These are phyloP conservation scores for Acomys russatus DNA, from an alignment of 2,797 vertebrate species.

Conservation along the genomic window DNA sequence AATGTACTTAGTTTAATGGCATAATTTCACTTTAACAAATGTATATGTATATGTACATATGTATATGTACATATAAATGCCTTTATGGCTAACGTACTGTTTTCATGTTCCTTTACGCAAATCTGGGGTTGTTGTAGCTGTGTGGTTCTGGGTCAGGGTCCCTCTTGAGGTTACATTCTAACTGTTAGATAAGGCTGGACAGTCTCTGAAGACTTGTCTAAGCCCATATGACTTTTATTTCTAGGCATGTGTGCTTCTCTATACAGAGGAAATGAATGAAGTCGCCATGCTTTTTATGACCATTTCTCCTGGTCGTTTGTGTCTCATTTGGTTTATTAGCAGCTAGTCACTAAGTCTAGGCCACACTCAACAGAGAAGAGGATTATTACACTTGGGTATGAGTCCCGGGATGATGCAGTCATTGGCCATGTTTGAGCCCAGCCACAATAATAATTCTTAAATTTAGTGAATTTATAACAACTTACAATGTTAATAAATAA, in stretches of 20 bases:
- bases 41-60: background rate
- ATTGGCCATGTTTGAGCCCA: conserved; percentile 36
- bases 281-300: conserved; percentile 63
- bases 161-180: background rate
- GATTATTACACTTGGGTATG: conserved; percentile 31
- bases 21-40: conserved; percentile 59
- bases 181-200: background rate
- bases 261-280: conserved; percentile 61
- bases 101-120: conserved; percentile 6
- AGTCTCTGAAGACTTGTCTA: conserved; percentile 55
- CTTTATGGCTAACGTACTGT: conserved; percentile 31
- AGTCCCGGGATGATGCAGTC: conserved; percentile 49
- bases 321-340: conserved; percentile 48
- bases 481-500: conserved; percentile 30
- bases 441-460: conserved; percentile 61
- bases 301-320: conserved; percentile 33
- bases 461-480: conserved; percentile 58
- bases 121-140: conserved; percentile 6
- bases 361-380: conserved; percentile 12
- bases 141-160: conserved; percentile 30
- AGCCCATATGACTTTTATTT: conserved; percentile 25
- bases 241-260: conserved; percentile 9
- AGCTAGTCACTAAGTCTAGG: conserved; percentile 59
- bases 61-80: background rate
- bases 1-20: conserved; percentile 43